Percentiles rank a stretch among this genome's conserved stretches.
phyloP scores from a whole-genome alignment of 2,113 vertebrate genomes.

The Madoqua kirkii region DNA sequence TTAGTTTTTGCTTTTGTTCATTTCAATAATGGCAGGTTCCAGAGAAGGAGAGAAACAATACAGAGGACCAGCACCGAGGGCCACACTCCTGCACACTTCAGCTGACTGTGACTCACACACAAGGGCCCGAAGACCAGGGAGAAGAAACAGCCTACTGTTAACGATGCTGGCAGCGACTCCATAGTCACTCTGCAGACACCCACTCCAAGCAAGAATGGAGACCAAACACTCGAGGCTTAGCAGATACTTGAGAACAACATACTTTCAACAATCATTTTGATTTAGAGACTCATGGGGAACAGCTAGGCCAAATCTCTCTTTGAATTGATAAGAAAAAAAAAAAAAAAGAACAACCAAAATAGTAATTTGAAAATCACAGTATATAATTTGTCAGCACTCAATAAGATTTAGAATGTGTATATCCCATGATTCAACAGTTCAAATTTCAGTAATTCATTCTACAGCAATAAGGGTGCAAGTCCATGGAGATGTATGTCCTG shows the following conservation, averaged over 20 bases:
- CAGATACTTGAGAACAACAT: not conserved
- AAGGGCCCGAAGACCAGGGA: not conserved
- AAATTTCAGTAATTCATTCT: not conserved
- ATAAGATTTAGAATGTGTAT: not conserved
- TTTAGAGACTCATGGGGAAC: constrained; percentile 27
- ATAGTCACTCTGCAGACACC: not conserved
- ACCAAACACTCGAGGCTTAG: not conserved
- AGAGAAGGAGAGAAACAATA: constrained; percentile 2
- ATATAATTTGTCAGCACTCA: not conserved
- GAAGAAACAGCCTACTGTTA: not conserved
- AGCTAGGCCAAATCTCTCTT: not conserved
- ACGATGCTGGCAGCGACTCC: constrained; percentile 33
- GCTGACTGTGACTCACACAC: constrained; percentile 19
- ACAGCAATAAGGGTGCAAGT: not conserved
- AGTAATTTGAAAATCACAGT: not conserved
- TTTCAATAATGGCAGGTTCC: constrained; percentile 45
- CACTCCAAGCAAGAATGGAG: constrained; percentile 24
- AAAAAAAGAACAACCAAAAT: not conserved
- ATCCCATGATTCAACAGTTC: not conserved
- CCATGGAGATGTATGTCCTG: not conserved
- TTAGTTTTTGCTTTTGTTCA: constrained; percentile 31
- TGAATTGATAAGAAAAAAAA: not conserved
- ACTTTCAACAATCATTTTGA: not conserved
- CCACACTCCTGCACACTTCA: constrained; percentile 45
- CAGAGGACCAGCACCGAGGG: not conserved